Evolutionary conservation across 2,888 invertebrate genomes (phyloP).

Genomic region (Pristionchus mayeri): DNA sequence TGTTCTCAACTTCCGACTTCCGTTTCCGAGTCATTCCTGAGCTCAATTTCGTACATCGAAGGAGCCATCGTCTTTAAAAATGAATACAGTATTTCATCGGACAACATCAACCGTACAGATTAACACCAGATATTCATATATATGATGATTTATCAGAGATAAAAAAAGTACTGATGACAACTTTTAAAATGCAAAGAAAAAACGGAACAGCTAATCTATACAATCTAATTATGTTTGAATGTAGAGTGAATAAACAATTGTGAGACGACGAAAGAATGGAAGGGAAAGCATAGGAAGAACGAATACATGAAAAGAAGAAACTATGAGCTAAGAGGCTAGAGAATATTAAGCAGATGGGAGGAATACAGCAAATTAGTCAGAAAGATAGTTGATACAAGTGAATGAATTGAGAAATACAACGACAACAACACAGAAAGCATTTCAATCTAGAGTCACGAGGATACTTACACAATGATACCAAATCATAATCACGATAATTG

Average conservation of each 20-base stretch:
- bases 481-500: background rate
- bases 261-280: conserved; percentile 33
- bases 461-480: background rate
- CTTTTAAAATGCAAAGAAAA: conserved; percentile 29
- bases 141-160: background rate
- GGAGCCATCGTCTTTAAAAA: too few relatives aligned
- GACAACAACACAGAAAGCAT: background rate
- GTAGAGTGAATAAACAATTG: conserved; percentile 15
- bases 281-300: background rate
- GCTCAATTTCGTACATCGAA: background rate
- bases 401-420: conserved; percentile 7
- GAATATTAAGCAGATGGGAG: background rate
- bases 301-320: background rate
- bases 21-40: conserved; percentile 31
- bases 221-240: conserved; percentile 10
- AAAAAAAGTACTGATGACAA: conserved; percentile 17
- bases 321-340: conserved; percentile 11
- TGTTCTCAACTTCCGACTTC: conserved; percentile 12
- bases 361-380: conserved; percentile 23
- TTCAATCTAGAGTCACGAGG: background rate
- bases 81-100: background rate
- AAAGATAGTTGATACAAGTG: conserved; percentile 28
- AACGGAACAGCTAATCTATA: conserved; percentile 32
- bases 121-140: too few relatives aligned
- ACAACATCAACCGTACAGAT: background rate